Conservation (phyloP, 2,113 vertebrate species). For the Bubalus kerabau region DNA sequence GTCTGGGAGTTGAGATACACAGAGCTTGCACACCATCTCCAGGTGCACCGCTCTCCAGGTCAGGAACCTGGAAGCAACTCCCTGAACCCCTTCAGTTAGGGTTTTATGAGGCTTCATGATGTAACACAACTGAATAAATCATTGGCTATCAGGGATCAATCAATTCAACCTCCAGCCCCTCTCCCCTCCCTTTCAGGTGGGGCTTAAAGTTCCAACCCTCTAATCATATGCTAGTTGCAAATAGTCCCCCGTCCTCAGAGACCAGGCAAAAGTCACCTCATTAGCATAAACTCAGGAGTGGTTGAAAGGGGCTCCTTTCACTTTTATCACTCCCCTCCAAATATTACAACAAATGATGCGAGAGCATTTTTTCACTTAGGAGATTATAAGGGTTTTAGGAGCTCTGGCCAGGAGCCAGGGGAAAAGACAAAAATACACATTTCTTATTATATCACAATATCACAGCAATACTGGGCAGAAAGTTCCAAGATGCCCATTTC, state of each 20-base stretch:
- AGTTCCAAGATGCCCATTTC: not conserved
- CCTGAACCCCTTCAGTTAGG: not conserved
- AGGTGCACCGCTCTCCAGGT: too few species aligned
- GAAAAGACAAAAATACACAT: not conserved
- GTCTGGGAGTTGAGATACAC: not conserved
- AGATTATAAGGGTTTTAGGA: not conserved
- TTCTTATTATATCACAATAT: not conserved
- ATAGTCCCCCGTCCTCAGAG: not conserved
- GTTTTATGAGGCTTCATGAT: not conserved
- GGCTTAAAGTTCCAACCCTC: not conserved
- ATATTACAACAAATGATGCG: not conserved
- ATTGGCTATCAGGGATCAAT: not conserved
- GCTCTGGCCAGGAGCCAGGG: not conserved
- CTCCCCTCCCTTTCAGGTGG: not conserved
- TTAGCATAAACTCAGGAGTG: not conserved
- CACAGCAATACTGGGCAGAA: not conserved
- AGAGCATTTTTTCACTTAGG: not conserved
- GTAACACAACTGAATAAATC: not conserved
- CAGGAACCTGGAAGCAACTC: not conserved
- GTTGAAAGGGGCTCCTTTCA: not conserved
- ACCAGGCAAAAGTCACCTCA: not conserved
- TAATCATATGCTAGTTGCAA: not conserved
- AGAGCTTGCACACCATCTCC: not conserved
- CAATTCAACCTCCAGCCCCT: not conserved
- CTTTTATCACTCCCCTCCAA: not conserved